Evolutionary conservation across 2,888 invertebrate genomes (phyloP).

Genomic region (Pristionchus arcanus): DNA sequence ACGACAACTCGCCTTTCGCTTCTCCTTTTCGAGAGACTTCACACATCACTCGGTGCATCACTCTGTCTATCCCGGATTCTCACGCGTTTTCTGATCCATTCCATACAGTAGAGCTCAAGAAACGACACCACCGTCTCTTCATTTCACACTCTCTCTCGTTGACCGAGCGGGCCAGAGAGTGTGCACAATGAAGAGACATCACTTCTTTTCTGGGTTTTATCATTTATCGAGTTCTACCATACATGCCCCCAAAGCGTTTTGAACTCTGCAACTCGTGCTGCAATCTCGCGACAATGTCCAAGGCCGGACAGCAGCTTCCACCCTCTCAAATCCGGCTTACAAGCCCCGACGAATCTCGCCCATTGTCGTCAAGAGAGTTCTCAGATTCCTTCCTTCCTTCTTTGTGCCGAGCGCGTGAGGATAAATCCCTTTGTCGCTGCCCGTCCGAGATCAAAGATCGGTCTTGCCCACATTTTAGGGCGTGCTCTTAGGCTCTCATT

Average conservation of each 20-base stretch:
- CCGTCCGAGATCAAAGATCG: not conserved
- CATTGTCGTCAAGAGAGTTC: not conserved
- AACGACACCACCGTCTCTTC: no score
- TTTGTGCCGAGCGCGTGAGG: not conserved
- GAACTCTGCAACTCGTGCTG: not conserved
- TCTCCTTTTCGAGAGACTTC: not conserved
- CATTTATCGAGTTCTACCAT: no score
- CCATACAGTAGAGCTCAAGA: no score
- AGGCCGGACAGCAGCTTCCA: not conserved
- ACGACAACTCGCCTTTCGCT: not conserved
- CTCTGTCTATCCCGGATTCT: not conserved
- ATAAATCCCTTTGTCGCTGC: not conserved
- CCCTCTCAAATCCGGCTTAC: conserved; percentile 26
- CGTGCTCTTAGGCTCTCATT: no score
- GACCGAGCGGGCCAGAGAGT: no score
- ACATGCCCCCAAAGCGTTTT: not conserved
- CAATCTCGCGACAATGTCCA: not conserved
- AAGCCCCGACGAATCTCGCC: not conserved
- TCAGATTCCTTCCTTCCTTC: conserved; percentile 7
- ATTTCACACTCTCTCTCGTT: no score
- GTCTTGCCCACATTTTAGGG: not conserved
- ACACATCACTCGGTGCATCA: not conserved
- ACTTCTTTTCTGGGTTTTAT: no score
- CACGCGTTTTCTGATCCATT: not conserved
- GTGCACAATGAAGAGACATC: no score